Evolutionary conservation across 2,888 invertebrate species (phyloP), one percentile per base, ranked within the genome.

Genomic region (Patella ulyssiponensis): DNA sequence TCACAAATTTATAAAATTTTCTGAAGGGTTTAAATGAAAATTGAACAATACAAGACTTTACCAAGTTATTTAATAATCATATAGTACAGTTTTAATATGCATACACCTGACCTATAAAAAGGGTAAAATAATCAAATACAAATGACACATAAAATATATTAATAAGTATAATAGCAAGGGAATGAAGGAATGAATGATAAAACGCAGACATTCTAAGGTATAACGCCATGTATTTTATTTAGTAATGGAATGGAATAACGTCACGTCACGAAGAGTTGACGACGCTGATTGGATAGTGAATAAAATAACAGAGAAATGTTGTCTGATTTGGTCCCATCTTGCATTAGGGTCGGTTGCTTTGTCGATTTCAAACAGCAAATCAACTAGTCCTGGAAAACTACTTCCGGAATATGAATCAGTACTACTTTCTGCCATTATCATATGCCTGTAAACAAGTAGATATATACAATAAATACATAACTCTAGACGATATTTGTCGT

Each of bases 351-450:
- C 53, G 4, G 64, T 20, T 20, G 64, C 23, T 64, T 64, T 64
- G 23, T 83, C 79, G 3, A 86, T 79, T 44, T 82, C 74, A 58
- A 79, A 82, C 71, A 86, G 73, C 17, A 79, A 72, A 76, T 87
- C 87, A 7, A 76, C 76, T 9, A 87, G 72, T 4, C 86, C 86
- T 11, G 87, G 86, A 70, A 88, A 86, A 17, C 77, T 80, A 17
- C 83, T 15, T 3, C 84, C 82, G 12, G 81, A 71, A 77, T 87
- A 88, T 12, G 80, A 71, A 71, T 80, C 75, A 2, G 44, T n/a
- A 58, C 44, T 64, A 54, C 87, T 84, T 4, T 86, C 85, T 1
- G 91, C 90, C 71, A 87, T 89, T 14, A 92, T 77, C 5, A 91
- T 86, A 79, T 86, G 77, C 52, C 86, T 84, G 80, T 7, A 69